Percentiles rank a stretch among this genome's conserved stretches.
Evolutionary conservation across 1,140 invertebrate species (phyloP).

Genomic region (Macrocentrus cingulum): DNA sequence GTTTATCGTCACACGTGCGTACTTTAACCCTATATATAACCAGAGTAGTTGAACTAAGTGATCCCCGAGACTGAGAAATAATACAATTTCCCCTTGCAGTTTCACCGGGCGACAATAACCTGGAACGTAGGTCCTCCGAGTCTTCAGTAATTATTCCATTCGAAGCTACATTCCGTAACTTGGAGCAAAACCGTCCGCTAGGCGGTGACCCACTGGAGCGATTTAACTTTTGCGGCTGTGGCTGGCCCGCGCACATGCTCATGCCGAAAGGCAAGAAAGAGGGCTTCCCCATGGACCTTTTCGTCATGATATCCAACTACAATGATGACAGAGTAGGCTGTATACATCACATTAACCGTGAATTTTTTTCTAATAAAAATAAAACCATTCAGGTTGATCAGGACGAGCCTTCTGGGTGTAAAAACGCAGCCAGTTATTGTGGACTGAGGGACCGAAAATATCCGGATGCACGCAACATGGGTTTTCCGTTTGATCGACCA

Average conservation of each 20-base stretch:
- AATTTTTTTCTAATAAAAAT: too few relatives aligned
- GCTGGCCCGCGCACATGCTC: conserved; percentile 85
- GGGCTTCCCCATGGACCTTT: conserved; percentile 72
- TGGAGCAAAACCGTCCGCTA: conserved; percentile 60
- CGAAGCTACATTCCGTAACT: conserved; percentile 69
- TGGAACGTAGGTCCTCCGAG: conserved; percentile 64
- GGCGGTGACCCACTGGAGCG: conserved; percentile 56
- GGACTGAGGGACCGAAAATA: conserved; percentile 68
- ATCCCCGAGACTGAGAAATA: conserved; percentile 5
- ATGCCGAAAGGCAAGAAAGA: conserved; percentile 71
- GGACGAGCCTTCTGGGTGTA: conserved; percentile 59
- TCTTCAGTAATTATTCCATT: conserved; percentile 76
- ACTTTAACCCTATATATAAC: too few relatives aligned
- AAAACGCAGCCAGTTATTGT: conserved; percentile 69
- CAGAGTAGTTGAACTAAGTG: too few relatives aligned
- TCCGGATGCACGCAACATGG: conserved; percentile 70
- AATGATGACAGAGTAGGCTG: conserved; percentile 66
- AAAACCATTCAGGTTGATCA: conserved; percentile 58
- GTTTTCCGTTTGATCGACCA: conserved; percentile 70
- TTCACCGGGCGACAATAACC: conserved; percentile 65
- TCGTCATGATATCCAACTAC: conserved; percentile 81
- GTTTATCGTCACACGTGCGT: conserved; percentile 64
- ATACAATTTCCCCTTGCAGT: conserved; percentile 53
- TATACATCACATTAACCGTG: neutral
- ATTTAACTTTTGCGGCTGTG: conserved; percentile 83